Percentiles rank a stretch among this genome's conserved stretches.
Evolutionary conservation across 2,888 invertebrate species (phyloP).

Genomic region (Mesochorus sp.): DNA sequence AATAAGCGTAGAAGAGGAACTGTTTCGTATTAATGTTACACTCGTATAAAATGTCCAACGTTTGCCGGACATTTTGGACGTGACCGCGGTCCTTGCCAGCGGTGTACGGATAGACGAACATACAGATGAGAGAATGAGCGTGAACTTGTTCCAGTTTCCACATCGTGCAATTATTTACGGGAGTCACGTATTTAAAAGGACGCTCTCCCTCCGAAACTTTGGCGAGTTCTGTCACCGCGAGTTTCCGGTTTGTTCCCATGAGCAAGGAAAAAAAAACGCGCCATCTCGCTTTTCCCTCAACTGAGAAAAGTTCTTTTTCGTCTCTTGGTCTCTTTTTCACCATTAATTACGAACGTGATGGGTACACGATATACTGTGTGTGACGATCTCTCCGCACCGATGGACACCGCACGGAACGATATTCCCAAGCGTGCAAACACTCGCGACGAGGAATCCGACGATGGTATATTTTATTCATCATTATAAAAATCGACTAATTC

Average conservation of each 20-base stretch:
- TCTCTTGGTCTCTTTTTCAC: slow-evolving; percentile 63
- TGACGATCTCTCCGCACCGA: neutral
- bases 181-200: slow-evolving; percentile 76
- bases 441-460: too few relatives aligned
- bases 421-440: too few relatives aligned
- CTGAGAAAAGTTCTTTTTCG: slow-evolving; percentile 55
- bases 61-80: slow-evolving; percentile 1
- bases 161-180: slow-evolving; percentile 76
- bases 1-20: neutral
- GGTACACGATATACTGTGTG: slow-evolving; percentile 58
- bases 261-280: slow-evolving; percentile 8
- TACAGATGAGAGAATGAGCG: neutral
- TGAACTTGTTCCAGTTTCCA: slow-evolving; percentile 58
- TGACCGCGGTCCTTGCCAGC: neutral
- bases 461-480: too few relatives aligned
- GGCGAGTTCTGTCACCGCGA: neutral
- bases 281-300: slow-evolving; percentile 51
- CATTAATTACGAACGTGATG: slow-evolving; percentile 75
- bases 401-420: neutral
- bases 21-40: neutral
- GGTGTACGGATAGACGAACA: neutral
- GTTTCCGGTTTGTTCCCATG: slow-evolving; percentile 31
- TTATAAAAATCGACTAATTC: too few relatives aligned
- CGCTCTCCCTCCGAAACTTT: slow-evolving; percentile 34
- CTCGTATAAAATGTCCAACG: neutral